Base-by-base conservation (phyloP, 2,113 vertebrate species). In the Murina feae region DNA sequence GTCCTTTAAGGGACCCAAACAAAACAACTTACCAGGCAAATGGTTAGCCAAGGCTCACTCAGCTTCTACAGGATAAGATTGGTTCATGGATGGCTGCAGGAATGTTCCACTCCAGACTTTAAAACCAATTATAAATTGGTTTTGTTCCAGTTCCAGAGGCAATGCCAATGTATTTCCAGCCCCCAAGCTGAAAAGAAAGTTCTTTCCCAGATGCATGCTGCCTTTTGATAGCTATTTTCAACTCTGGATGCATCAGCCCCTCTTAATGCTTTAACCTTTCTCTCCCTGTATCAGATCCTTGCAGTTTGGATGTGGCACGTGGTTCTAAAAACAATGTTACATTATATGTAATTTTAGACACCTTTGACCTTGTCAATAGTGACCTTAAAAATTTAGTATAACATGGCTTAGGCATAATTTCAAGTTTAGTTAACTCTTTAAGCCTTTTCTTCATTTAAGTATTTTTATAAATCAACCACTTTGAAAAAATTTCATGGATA, bases 71-170 rank as follows among this genome's bases (percentile, higher is more conserved):
- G n/a, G 37, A 87, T 84, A 83, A 91, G 39, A 30, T 72, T 11
- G 9, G 60, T 85, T 96, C 91, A 95, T 58, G 87, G 94, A 94
- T 93, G 93, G 87, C 84, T 96, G 71, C 69, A 95, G 79, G 65
- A 87, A 84, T 94, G 49, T 91, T 93, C 86, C 75, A 37, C 76
- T 91, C 71, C 89, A 97, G 86, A 82, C 87, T 88, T 95, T 90
- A 95, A 97, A 96, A 94, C 86, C 93, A 96, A 96, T 96, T 96
- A 96, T 93, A 96, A 95, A 14, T 94, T 93, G 89, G 66, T 76
- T 71, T 78, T 63, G 21, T 69, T 97, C 91, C 86, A 89, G 42
- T 89, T 92, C 35, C 93, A 93, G 87, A 74, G 39, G 83, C n/a
- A 93, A 90, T 94, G 84, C 76, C 89, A 85, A 65, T 5, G 6